Evolutionary conservation across 2,113 vertebrate genomes (phyloP), one percentile per base, ranked within the genome.

Genomic region (Bubo blakistoni): DNA sequence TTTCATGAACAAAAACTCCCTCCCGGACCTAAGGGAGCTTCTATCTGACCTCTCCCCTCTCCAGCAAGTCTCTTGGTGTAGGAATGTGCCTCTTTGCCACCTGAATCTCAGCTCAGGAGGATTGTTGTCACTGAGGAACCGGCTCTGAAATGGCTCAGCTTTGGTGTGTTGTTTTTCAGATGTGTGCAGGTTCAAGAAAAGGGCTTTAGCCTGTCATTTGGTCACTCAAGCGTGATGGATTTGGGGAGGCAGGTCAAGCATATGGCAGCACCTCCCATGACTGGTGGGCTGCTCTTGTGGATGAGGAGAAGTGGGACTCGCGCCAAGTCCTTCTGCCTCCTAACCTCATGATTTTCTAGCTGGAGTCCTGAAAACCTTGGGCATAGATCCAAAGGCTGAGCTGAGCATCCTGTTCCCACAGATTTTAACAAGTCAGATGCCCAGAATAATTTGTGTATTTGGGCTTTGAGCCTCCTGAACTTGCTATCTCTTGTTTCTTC

Each of bases 181-280:
- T 77, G 63, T 86, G 49, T 42, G 32, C 63, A 81, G 20, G 55
- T 93, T 92, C 71, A 85, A 29, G 54, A 54, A 71, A 88, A 84
- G 52, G 72, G 67, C 80, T 78, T 78, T 24, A 74, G 67, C 29
- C 71, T 76, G 85, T 95, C 55, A 7, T 40, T 89, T 72, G 65
- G 59, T 85, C 89, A 81, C 36, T 87, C 62, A 51, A n/a, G 94
- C 18, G 1, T 82, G 89, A 46, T 73, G 58, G 58, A 95, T 97
- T 27, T 63, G 84, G 70, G 78, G 63, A 94, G 95, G 92, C 92
- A 95, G 89, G 86, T 87, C 0, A 29, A 95, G 62, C 94, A 94
- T 95, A 95, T 97, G 92, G 94, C 89, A 70, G 74, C 87, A 82
- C 79, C 85, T 95, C 89, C 58, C 61, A 19, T 90, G 89, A 59